Percentiles rank a stretch among this genome's conserved stretches.
Evolutionary conservation across 2,797 vertebrate genomes (phyloP).

Genomic region (Carcharodon carcharias): DNA sequence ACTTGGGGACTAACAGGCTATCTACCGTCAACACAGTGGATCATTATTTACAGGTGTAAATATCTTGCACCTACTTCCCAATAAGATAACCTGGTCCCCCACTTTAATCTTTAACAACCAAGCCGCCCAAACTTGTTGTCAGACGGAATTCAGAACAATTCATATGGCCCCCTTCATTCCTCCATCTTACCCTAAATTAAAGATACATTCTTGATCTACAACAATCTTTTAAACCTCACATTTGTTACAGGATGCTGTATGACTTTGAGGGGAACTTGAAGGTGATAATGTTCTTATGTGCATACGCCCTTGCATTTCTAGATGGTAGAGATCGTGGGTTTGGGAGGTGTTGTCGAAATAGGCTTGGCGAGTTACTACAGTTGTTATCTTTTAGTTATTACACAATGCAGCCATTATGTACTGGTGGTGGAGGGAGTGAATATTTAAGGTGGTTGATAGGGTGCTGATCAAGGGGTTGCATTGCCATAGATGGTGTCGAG

Average conservation of each 20-base stretch:
- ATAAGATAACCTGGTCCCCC: neutral
- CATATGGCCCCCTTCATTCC: neutral
- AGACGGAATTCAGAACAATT: neutral
- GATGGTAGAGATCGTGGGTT: neutral
- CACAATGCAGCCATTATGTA: neutral
- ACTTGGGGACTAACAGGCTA: neutral
- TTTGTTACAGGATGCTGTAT: neutral
- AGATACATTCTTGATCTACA: neutral
- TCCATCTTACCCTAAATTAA: neutral
- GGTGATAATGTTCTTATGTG: neutral
- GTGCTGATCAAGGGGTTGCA: neutral
- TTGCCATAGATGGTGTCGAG: neutral
- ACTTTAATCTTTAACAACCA: neutral
- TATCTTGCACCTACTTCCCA: neutral
- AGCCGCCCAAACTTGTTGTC: neutral
- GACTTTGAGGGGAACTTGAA: neutral
- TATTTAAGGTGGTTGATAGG: neutral
- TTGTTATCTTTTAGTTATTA: neutral
- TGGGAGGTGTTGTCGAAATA: neutral
- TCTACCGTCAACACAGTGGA: neutral
- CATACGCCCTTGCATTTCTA: neutral
- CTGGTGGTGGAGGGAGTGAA: neutral
- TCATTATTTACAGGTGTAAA: neutral
- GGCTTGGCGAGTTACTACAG: neutral
- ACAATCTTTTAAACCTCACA: neutral